These are phyloP conservation scores for Alosa sapidissima DNA, from an alignment of 2,797 vertebrate species.

Conservation along the genomic window DNA sequence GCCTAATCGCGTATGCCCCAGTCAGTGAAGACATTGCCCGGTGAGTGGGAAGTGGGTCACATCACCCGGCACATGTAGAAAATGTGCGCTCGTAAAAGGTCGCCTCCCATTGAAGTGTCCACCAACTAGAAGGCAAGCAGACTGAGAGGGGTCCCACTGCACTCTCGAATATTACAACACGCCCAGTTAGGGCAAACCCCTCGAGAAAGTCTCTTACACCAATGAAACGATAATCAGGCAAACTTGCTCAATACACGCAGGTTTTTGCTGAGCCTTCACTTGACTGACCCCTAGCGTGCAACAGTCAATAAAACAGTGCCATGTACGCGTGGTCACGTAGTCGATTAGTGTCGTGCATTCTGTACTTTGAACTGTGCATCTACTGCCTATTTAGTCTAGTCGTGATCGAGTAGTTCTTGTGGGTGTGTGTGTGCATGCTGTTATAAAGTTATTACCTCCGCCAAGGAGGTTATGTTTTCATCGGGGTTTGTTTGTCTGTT, in stretches of 20 bases:
- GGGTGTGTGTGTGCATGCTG: no score
- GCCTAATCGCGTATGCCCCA: background rate
- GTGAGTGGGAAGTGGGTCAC: background rate
- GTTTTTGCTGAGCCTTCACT: background rate
- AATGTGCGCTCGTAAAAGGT: background rate
- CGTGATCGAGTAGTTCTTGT: no score
- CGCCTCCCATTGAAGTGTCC: background rate
- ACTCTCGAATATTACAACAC: no score
- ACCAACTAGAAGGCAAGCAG: background rate
- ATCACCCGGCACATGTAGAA: background rate
- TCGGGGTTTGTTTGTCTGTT: no score
- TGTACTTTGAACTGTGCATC: background rate
- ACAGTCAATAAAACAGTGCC: background rate
- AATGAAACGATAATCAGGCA: background rate
- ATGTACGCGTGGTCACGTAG: background rate
- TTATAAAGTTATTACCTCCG: no score
- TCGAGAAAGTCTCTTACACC: background rate
- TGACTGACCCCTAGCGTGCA: background rate
- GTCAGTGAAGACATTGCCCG: background rate
- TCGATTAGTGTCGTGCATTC: background rate
- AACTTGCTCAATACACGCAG: background rate
- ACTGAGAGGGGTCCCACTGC: no score
- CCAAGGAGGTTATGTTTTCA: no score
- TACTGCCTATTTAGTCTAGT: no score
- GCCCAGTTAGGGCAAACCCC: no score